Evolutionary conservation across 2,888 invertebrate species (phyloP).

Genomic region (Ommatoiulus sabulosus): DNA sequence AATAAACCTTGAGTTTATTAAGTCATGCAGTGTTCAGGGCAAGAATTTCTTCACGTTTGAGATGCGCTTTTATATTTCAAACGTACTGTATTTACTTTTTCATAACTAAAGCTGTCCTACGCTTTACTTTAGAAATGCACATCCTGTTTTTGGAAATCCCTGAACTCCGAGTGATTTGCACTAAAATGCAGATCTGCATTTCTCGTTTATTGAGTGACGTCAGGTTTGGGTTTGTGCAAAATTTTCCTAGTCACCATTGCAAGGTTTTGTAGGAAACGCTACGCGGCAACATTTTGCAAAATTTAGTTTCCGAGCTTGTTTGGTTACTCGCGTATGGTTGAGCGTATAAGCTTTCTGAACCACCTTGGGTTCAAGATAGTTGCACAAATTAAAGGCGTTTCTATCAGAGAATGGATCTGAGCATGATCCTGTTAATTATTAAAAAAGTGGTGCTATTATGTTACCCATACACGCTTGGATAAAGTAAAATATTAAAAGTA

Average conservation of each 20-base stretch:
- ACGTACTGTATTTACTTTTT: not conserved
- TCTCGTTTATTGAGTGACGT: not conserved
- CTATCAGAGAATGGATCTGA: not conserved
- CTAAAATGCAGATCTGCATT: not conserved
- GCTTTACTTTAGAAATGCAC: not conserved
- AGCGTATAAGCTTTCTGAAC: not conserved
- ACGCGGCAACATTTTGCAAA: not conserved
- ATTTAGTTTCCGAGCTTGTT: not conserved
- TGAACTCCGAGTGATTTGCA: not conserved
- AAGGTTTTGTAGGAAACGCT: not conserved
- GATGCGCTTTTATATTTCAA: no score
- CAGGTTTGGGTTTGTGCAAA: not conserved
- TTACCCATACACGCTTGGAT: not conserved
- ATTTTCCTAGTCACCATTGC: not conserved
- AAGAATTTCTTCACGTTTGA: not conserved
- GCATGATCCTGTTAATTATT: not conserved
- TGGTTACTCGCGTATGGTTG: not conserved
- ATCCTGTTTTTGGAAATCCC: not conserved
- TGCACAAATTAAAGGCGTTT: not conserved
- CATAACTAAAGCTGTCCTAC: not conserved
- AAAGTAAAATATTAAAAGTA: not conserved
- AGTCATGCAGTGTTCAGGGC: not conserved
- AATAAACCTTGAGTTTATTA: conserved; percentile 7
- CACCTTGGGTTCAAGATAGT: not conserved
- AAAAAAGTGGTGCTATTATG: not conserved